Evolutionary conservation across 2,888 invertebrate species (phyloP).

Genomic region (Phrixothrix hirtus): DNA sequence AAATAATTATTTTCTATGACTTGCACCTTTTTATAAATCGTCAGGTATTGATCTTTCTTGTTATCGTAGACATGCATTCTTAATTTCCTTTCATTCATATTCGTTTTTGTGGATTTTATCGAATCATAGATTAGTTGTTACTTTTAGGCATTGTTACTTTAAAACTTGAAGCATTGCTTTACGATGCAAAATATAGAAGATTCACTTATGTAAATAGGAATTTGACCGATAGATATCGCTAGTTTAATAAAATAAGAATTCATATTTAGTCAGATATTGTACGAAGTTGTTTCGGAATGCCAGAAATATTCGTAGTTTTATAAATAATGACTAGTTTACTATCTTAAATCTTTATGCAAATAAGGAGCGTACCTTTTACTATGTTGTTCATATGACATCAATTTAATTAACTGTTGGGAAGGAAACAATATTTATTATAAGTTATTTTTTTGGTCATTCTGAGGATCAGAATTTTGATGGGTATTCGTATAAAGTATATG

Average conservation of each 20-base stretch:
- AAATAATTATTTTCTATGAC: too few species aligned
- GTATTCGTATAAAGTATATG: conserved; percentile 15
- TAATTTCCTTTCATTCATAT: too few species aligned
- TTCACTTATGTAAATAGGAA: not conserved
- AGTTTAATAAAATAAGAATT: not conserved
- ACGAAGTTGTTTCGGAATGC: conserved; percentile 12
- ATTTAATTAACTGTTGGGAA: conserved; percentile 14
- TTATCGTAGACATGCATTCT: too few species aligned
- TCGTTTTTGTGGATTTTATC: too few species aligned
- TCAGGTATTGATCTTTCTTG: too few species aligned
- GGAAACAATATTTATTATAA: conserved; percentile 7
- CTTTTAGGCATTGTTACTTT: too few species aligned
- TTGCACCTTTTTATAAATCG: too few species aligned
- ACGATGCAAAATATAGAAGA: not conserved
- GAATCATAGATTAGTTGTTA: too few species aligned
- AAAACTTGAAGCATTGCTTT: too few species aligned
- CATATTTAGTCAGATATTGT: not conserved
- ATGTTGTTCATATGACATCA: conserved; percentile 4
- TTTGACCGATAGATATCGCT: not conserved
- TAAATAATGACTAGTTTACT: conserved; percentile 13
- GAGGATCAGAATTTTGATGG: conserved; percentile 10
- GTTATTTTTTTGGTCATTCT: conserved; percentile 1
- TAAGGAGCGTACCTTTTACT: conserved; percentile 5
- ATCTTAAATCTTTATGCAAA: conserved; percentile 24
- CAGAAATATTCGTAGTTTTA: conserved; percentile 18